Base-by-base conservation (phyloP, 1,140 invertebrate species). In the Macrocentrus cingulum region DNA sequence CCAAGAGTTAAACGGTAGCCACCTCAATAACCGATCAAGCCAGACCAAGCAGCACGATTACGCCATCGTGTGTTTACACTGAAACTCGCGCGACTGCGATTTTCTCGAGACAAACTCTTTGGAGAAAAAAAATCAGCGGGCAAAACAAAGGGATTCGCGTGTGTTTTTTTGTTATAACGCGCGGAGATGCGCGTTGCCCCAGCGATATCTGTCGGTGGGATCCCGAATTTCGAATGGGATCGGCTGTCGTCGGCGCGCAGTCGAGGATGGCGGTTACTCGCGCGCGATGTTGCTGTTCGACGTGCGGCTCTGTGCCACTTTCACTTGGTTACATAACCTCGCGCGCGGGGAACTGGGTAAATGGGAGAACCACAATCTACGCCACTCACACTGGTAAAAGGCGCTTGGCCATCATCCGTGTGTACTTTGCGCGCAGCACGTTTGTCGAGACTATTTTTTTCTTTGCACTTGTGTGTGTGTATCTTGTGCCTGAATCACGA, bases 271-370 rank as follows among this genome's bases (percentile, higher is more conserved):
- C 11, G 36, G 8, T 8, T 15, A 39, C 13, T 39, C 36, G 36
- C 13, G 36, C 36, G 36, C 36, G 13, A 8, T 39, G 36, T 39
- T 39, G 36, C 8, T 39, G 36, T 56, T 59, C 67, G 66, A 64
- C 36, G 50, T 51, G 49, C 71, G 65, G 56, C 63, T 58, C 65
- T 78, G 77, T 78, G 76, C 76, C 74, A 79, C 77, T 79, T 79
- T 79, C 77, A 79, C 77, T 79, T 76, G 72, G 71, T 78, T 79
- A 77, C 76, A 76, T 78, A 78, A 79, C 66, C 63, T 64, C 62
- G 67, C 63, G 64, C 61, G 61, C 60, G 70, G 67, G 66, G 72
- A 79, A 77, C 74, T 78, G 73, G 74, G 77, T 78, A 78, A 78
- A 78, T 79, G 72, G 75, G 74, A 77, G 76, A 78, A 75, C 69